These are phyloP conservation scores for Centrocercus urophasianus DNA, from an alignment of 2,113 vertebrate species.

Conservation along the genomic window DNA sequence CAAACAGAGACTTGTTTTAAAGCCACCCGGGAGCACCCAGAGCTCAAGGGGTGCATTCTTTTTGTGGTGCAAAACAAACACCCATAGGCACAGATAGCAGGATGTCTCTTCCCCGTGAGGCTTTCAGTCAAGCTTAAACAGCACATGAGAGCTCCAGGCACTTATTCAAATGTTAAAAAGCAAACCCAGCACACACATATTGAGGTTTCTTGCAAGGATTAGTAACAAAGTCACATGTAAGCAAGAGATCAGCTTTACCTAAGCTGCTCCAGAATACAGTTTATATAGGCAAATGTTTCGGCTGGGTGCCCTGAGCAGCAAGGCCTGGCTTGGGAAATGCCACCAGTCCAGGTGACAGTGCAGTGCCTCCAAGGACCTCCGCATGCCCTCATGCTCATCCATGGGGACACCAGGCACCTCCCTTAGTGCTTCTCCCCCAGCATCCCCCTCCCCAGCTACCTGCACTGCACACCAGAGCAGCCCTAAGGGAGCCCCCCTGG, in stretches of 20 bases:
- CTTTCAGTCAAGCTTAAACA: constrained; percentile 17
- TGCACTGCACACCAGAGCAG: fast-evolving
- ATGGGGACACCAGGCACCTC: fast-evolving
- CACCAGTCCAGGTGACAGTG: fast-evolving
- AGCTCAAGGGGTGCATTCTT: constrained; percentile 19
- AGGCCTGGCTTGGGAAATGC: neutral
- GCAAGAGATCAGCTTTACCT: neutral
- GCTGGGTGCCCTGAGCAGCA: neutral
- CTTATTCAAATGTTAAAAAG: constrained; percentile 44
- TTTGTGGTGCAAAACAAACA: constrained; percentile 62
- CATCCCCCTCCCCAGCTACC: neutral
- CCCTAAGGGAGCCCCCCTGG: fast-evolving
- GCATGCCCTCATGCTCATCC: fast-evolving
- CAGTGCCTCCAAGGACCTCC: neutral
- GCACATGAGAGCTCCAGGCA: constrained; percentile 49
- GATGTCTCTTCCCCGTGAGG: constrained; percentile 44
- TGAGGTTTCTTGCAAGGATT: constrained; percentile 4
- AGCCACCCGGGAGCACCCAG: neutral
- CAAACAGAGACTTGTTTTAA: neutral
- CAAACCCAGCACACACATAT: neutral
- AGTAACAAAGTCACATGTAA: constrained; percentile 3
- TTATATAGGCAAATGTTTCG: neutral
- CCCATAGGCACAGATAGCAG: constrained; percentile 49
- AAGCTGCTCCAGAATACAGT: neutral
- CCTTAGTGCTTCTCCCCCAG: neutral